Conservation (phyloP, 1,140 invertebrate genomes). For the Ladona fulva region DNA sequence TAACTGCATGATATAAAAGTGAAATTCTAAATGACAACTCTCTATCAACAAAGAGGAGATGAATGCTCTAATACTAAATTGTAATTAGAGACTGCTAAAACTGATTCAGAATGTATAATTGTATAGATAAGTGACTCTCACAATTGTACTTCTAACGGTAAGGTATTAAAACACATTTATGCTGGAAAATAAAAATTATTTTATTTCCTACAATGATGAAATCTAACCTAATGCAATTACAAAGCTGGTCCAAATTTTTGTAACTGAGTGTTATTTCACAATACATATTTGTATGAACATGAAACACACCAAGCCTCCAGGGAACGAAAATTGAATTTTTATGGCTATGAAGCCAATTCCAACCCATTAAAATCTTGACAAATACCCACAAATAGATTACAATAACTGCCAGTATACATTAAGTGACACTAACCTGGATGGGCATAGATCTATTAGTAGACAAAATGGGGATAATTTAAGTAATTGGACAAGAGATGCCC, state of each 20-base stretch:
- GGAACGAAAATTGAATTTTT: not conserved
- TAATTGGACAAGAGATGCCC: not conserved
- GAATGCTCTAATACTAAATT: too few relatives aligned
- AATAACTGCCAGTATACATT: not conserved
- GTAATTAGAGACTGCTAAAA: too few relatives aligned
- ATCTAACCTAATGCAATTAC: constrained; percentile 1
- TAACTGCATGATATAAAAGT: too few relatives aligned
- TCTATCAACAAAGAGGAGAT: too few relatives aligned
- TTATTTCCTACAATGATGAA: constrained; percentile 3
- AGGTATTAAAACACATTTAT: constrained; percentile 1
- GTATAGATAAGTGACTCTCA: too few relatives aligned
- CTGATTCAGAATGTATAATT: too few relatives aligned
- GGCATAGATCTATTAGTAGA: not conserved
- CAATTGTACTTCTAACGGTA: too few relatives aligned
- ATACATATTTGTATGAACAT: not conserved
- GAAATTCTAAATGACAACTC: too few relatives aligned
- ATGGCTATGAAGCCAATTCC: not conserved
- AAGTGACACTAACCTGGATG: not conserved
- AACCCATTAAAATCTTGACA: not conserved
- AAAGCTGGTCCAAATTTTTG: constrained; percentile 2
- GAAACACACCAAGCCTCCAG: constrained; percentile 2
- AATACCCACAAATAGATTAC: not conserved
- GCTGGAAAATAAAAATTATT: constrained; percentile 10
- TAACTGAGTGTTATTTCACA: constrained; percentile 7
- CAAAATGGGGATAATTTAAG: not conserved